Conservation (phyloP, 2,113 vertebrate genomes). For the Forbesichthys papilliferus region DNA sequence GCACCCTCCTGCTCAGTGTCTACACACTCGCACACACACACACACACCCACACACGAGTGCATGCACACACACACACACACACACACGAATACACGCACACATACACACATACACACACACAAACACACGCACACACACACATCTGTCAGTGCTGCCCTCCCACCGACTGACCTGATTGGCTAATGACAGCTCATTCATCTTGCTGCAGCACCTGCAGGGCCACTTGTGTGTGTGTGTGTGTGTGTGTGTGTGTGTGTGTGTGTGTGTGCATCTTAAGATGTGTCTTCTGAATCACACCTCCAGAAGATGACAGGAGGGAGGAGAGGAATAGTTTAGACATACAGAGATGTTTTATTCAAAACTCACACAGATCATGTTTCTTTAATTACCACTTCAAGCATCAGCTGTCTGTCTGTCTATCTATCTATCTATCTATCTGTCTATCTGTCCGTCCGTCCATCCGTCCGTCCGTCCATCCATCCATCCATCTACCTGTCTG, state of each 20-base stretch:
- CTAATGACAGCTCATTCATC: slow-evolving; percentile 77
- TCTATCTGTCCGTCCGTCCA: too few species aligned
- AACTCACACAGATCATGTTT: slow-evolving; percentile 33
- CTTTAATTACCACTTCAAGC: slow-evolving; percentile 55
- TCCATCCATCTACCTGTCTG: too few species aligned
- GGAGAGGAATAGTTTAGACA: slow-evolving; percentile 33
- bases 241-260: not conserved
- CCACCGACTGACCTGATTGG: slow-evolving; percentile 68
- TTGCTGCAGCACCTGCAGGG: slow-evolving; percentile 71
- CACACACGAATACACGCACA: too few species aligned
- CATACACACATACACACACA: too few species aligned
- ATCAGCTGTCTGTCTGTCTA: not conserved
- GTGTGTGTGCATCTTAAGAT: slow-evolving; percentile 37
- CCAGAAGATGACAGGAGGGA: slow-evolving; percentile 42
- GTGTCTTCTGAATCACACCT: slow-evolving; percentile 54
- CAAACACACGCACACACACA: slow-evolving; percentile 17
- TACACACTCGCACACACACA: slow-evolving; percentile 24
- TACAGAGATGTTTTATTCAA: slow-evolving; percentile 55
- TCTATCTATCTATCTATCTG: slow-evolving; percentile 34
- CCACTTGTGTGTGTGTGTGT: slow-evolving; percentile 9
- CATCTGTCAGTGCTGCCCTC: slow-evolving; percentile 37
- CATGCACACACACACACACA: too few species aligned
- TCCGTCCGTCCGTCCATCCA: too few species aligned
- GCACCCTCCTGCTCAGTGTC: slow-evolving; percentile 58
- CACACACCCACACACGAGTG: not conserved